These are phyloP conservation scores for Harpegnathos saltator DNA, from an alignment of 1,140 invertebrate genomes.

Conservation along the genomic window DNA sequence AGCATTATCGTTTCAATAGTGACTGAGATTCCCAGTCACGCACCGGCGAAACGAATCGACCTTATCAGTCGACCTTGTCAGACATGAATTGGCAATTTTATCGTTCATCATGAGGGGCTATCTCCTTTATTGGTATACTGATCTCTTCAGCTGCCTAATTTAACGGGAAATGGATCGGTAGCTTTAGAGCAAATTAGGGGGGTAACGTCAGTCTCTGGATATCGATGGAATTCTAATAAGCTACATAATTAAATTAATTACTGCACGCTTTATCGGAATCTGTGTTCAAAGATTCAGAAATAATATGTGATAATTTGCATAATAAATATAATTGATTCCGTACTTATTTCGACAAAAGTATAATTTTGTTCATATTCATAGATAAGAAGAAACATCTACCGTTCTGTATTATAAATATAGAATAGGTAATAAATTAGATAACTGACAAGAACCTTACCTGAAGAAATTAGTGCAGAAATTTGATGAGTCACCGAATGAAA, in stretches of 20 bases:
- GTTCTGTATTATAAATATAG: neutral
- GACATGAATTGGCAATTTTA: conserved; percentile 55
- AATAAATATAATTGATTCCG: conserved; percentile 20
- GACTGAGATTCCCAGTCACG: neutral
- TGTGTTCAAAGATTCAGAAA: neutral
- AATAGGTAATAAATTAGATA: conserved; percentile 28
- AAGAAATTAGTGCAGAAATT: conserved; percentile 8
- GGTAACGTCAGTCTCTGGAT: conserved; percentile 34
- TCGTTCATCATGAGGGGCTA: conserved; percentile 42
- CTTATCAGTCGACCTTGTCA: conserved; percentile 38
- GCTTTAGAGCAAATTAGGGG: conserved; percentile 40
- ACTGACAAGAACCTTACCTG: conserved; percentile 33
- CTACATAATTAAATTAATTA: conserved; percentile 54
- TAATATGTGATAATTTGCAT: conserved; percentile 33
- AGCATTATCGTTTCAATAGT: conserved; percentile 2
- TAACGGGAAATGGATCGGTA: conserved; percentile 44
- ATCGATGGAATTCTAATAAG: conserved; percentile 47
- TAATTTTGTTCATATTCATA: conserved; percentile 18
- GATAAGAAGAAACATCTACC: conserved; percentile 12
- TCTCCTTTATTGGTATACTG: conserved; percentile 45
- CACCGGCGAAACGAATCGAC: conserved; percentile 2
- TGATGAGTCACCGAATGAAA: conserved; percentile 20
- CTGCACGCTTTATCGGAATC: conserved; percentile 18
- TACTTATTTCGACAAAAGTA: conserved; percentile 10
- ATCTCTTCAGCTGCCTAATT: conserved; percentile 47